Conservation (phyloP, 2,113 vertebrate species). For the Vombatus ursinus region DNA sequence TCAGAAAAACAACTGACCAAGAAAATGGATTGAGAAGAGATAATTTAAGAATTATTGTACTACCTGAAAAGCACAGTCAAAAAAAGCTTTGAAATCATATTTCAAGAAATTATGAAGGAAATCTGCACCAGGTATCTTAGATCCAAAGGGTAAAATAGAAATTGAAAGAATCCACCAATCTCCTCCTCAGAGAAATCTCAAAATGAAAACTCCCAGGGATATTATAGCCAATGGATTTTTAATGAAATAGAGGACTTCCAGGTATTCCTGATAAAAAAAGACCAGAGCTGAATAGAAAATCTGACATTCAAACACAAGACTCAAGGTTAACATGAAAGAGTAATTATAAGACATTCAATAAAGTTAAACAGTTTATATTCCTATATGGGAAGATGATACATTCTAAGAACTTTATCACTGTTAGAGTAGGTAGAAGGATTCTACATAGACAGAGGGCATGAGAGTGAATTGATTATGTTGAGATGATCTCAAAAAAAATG, state of each 20-base stretch:
- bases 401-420: not conserved
- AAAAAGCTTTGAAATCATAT: too few species aligned
- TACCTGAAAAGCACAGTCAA: too few species aligned
- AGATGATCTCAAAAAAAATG: too few species aligned
- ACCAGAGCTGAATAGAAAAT: not conserved
- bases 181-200: too few species aligned
- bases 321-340: too few species aligned
- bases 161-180: too few species aligned
- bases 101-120: too few species aligned
- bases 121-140: too few species aligned
- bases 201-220: not conserved
- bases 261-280: not conserved
- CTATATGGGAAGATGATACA: not conserved
- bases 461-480: not conserved
- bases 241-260: not conserved
- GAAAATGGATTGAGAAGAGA: too few species aligned
- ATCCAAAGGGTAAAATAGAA: too few species aligned
- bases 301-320: not conserved
- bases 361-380: not conserved
- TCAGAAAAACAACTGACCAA: too few species aligned
- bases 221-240: not conserved
- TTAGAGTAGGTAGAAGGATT: not conserved
- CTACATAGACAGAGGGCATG: not conserved
- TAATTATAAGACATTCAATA: not conserved
- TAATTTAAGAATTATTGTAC: too few species aligned